Conservation (phyloP, 2,797 vertebrate species). For the Eutrigla gurnardus region DNA sequence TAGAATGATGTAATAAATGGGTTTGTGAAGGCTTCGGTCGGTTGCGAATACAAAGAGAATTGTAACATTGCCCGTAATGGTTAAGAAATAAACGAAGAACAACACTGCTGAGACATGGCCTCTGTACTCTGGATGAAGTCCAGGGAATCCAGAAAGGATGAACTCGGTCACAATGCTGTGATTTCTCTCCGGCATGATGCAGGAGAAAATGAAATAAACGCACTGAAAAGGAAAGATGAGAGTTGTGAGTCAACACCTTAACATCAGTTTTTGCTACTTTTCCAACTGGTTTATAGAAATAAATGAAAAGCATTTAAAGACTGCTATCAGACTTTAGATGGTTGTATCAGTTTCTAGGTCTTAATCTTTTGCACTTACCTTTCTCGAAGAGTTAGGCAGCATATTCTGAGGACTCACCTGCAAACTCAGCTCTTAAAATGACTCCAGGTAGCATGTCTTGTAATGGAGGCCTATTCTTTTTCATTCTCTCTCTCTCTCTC, state of each 20-base stretch:
- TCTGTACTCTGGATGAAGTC: conserved; percentile 68
- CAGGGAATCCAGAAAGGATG: conserved; percentile 80
- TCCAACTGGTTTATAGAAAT: neutral
- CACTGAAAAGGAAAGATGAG: neutral
- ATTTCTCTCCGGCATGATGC: conserved; percentile 65
- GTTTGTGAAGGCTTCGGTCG: conserved; percentile 74
- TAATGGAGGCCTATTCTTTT: neutral
- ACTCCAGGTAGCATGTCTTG: neutral
- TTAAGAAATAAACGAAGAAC: conserved; percentile 73
- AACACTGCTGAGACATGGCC: conserved; percentile 56
- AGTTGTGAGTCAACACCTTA: neutral
- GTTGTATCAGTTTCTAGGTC: neutral
- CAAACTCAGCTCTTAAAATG: conserved; percentile 14
- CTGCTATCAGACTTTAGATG: neutral
- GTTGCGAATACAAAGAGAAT: conserved; percentile 68
- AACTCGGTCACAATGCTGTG: conserved; percentile 74
- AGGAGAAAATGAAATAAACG: neutral
- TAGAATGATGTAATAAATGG: conserved; percentile 76
- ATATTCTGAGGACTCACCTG: neutral
- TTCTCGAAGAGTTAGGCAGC: neutral
- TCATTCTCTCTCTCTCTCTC: neutral
- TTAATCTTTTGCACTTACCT: neutral
- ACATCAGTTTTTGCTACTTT: neutral
- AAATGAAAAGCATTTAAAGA: neutral
- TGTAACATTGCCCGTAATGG: conserved; percentile 71